These are phyloP conservation scores for Megalops cyprinoides DNA, from an alignment of 2,797 vertebrate genomes.

Conservation along the genomic window DNA sequence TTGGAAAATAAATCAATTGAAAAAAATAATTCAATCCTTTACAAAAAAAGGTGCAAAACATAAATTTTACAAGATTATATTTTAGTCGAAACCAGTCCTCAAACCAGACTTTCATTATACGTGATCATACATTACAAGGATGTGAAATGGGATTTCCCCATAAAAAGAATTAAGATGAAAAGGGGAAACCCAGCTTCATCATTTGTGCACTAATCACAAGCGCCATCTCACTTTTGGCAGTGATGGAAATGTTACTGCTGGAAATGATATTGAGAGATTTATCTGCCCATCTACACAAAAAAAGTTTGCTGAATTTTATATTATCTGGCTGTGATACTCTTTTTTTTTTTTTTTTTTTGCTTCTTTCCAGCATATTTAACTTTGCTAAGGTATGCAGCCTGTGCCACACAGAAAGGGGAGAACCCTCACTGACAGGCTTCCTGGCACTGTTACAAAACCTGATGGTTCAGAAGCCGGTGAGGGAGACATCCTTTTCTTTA, in stretches of 20 bases:
- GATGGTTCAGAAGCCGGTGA: conserved; percentile 28
- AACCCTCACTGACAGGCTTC: background rate
- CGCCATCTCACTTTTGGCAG: background rate
- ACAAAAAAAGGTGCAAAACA: too few relatives aligned
- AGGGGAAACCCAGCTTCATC: conserved; percentile 28
- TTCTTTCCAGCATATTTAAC: too few relatives aligned
- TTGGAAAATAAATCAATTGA: too few relatives aligned
- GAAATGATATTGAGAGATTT: background rate
- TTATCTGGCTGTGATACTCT: background rate
- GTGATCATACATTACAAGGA: conserved; percentile 1
- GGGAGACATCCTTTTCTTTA: conserved; percentile 54
- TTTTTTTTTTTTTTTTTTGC: background rate
- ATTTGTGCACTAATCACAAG: conserved; percentile 1
- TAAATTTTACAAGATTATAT: background rate
- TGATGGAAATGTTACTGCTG: background rate
- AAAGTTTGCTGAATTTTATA: background rate
- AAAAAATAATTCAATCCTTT: too few relatives aligned
- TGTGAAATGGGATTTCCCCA: conserved; percentile 21
- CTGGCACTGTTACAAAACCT: background rate
- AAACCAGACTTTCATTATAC: background rate
- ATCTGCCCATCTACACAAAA: background rate
- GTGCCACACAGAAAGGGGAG: background rate
- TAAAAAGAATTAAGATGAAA: conserved; percentile 22
- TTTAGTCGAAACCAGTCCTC: background rate
- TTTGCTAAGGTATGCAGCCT: background rate